These are phyloP conservation scores for Ploceus nigricollis DNA, from an alignment of 2,113 vertebrate species.

Conservation along the genomic window DNA sequence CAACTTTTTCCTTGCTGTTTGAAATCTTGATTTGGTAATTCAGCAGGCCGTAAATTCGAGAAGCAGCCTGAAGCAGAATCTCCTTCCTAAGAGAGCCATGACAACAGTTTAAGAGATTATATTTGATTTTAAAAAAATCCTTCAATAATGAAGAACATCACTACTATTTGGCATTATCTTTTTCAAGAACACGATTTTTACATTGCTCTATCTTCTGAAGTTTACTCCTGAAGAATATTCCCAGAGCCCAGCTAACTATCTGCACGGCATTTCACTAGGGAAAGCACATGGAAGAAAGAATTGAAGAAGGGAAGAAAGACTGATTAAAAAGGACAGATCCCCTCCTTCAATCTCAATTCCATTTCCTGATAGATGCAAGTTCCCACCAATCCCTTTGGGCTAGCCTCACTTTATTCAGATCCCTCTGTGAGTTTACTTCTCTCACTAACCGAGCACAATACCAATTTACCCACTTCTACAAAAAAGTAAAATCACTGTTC, in stretches of 20 bases:
- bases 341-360: neutral
- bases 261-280: neutral
- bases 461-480: neutral
- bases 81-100: neutral
- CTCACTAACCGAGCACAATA: neutral
- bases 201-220: fast-evolving
- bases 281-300: neutral
- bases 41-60: neutral
- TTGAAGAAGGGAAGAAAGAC: fast-evolving
- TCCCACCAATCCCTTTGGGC: neutral
- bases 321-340: neutral
- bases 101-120: neutral
- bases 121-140: neutral
- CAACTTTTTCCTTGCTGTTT: neutral
- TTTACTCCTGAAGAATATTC: neutral
- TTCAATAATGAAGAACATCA: neutral
- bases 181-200: neutral
- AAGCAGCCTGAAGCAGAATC: neutral
- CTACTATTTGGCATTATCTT: neutral
- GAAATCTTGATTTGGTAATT: neutral
- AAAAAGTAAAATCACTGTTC: neutral
- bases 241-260: neutral
- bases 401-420: neutral
- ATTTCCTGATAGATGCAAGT: neutral
- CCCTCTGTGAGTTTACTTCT: neutral